Evolutionary conservation across 1,140 invertebrate genomes (phyloP), one percentile per base, ranked within the genome.

Genomic region (Monochamus saltuarius): DNA sequence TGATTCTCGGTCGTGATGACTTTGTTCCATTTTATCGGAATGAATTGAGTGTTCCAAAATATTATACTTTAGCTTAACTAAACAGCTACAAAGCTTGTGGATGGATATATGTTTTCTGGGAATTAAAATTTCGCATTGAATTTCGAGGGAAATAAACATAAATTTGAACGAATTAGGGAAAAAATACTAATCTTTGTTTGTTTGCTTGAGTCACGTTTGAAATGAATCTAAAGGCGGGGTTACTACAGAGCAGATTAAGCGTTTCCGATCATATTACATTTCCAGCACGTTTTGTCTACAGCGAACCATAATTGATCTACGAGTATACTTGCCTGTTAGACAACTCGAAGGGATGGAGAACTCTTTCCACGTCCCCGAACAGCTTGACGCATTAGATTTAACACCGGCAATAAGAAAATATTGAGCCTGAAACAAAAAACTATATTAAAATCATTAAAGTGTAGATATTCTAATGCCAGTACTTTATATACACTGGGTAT

Each of bases 351-450:
- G 74, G 74, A 69, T 75, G 73, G 55, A 76, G 64, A 67, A 74
- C 69, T 70, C 74, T 69, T 65, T 77, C 75, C 75, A 77, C 75
- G 75, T 77, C 75, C 57, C 72, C 74, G 74, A 76, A 77, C 75
- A 77, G 75, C 68, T 77, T 77, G 75, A 76, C 65, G 74, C 74
- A 76, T 77, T 77, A 69, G 67, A 65, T 73, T 72, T 52, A 69
- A 71, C 69, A 55, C 22, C 36, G n/a, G 43, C 16, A 4, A 46
- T 54, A 36, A 49, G 39, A 60, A 65, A 73, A 72, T 59, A 53
- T 29, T 38, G 42, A 65, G 75, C 75, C 75, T 77, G 71, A 52
- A 77, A 77, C 57, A 72, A 65, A 69, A 16, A 55, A 29, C 22
- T 29, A 29, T 29, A 29, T 29, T 2, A 29, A 29, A 29, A 29